Conservation (phyloP, 2,113 vertebrate species). For the Raja brachyura region DNA sequence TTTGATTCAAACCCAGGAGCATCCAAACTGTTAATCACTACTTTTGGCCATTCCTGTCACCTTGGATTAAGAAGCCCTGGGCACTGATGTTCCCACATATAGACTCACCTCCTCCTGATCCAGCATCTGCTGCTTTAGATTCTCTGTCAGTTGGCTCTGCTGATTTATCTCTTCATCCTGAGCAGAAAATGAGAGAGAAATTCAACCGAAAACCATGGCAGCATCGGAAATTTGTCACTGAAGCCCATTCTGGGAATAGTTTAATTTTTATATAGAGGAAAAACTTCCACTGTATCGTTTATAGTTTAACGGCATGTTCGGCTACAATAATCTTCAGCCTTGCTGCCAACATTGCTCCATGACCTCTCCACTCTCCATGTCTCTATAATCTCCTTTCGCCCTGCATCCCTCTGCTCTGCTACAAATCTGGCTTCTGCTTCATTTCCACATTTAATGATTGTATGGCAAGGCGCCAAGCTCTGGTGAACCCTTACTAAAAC, state of each 20-base stretch:
- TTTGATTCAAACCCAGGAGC: background rate
- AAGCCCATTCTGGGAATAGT: background rate
- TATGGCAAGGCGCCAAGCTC: too few species aligned
- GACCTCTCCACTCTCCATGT: too few species aligned
- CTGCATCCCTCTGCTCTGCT: too few species aligned
- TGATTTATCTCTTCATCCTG: constrained; percentile 97
- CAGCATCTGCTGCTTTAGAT: constrained; percentile 83
- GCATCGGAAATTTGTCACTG: background rate
- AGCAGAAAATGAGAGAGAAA: background rate
- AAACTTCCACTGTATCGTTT: background rate
- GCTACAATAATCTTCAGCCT: too few species aligned
- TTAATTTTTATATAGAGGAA: background rate
- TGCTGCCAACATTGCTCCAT: too few species aligned
- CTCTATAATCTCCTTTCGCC: too few species aligned
- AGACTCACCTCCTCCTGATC: constrained; percentile 88
- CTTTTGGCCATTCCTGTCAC: background rate
- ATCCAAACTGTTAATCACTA: background rate
- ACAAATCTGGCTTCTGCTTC: too few species aligned
- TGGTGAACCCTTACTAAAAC: too few species aligned
- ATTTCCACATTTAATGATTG: too few species aligned
- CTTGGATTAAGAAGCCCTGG: background rate
- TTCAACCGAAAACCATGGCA: background rate
- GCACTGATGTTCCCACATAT: background rate
- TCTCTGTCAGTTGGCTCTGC: constrained; percentile 84
- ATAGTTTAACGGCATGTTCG: too few species aligned